Conservation (phyloP, 2,113 vertebrate genomes). For the Bettongia penicillata region DNA sequence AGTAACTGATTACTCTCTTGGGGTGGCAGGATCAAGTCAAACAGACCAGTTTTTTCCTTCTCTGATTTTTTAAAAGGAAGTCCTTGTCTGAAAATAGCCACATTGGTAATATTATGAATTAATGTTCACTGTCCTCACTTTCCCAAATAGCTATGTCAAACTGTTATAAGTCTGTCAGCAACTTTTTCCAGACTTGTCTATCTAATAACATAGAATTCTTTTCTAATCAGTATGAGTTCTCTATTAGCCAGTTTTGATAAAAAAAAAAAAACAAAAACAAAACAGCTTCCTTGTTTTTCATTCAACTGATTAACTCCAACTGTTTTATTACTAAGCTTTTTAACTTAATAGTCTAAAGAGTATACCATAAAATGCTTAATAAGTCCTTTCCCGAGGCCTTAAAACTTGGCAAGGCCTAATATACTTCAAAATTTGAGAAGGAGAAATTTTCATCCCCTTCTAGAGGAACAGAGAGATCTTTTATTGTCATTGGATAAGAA, state of each 20-base stretch:
- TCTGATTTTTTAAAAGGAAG: not conserved
- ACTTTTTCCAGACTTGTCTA: conserved; percentile 4
- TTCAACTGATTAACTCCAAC: conserved; percentile 63
- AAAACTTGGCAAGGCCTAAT: conserved; percentile 55
- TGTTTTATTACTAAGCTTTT: conserved; percentile 67
- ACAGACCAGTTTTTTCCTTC: not conserved
- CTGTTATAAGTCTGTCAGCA: not conserved
- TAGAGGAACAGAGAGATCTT: not conserved
- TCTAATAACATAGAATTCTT: not conserved
- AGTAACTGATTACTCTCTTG: not conserved
- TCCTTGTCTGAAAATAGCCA: not conserved
- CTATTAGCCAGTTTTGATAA: not conserved
- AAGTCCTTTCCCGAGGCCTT: conserved; percentile 54
- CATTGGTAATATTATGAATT: not conserved
- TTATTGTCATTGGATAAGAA: not conserved
- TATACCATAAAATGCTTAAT: conserved; percentile 61
- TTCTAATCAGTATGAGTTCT: conserved; percentile 57
- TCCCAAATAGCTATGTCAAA: conserved; percentile 44
- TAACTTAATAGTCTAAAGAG: conserved; percentile 72
- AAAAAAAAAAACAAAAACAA: not conserved
- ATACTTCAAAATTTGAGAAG: conserved; percentile 21
- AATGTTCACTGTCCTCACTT: conserved; percentile 2
- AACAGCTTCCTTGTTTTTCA: conserved; percentile 63
- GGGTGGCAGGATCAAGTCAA: not conserved
- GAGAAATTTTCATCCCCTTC: conserved; percentile 27